Conservation (phyloP, 2,797 vertebrate species). For the Garrulus glandarius region DNA sequence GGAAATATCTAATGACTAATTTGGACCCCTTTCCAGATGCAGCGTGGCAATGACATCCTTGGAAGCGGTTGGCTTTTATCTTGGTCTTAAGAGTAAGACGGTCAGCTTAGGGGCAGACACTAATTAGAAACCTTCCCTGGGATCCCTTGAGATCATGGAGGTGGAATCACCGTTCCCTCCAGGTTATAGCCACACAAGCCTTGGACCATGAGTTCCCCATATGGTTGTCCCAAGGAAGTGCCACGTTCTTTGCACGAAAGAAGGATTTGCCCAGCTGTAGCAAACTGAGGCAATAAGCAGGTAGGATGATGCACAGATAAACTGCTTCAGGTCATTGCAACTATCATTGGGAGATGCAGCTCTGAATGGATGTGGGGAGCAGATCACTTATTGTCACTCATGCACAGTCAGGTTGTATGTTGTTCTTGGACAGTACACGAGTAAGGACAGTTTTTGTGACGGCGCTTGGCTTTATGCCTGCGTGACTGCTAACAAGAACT, state of each 20-base stretch:
- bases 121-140: neutral
- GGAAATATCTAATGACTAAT: neutral
- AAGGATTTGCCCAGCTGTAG: neutral
- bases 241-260: neutral
- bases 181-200: neutral
- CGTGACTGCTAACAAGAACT: neutral
- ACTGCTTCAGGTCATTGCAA: neutral
- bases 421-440: neutral
- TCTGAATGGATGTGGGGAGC: neutral
- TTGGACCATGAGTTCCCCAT: fast-evolving
- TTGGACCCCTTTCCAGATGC: neutral
- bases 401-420: neutral
- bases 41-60: neutral
- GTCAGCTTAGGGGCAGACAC: neutral
- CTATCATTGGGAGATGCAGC: neutral
- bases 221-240: neutral
- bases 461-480: neutral
- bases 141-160: neutral
- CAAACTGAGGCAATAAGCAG: neutral
- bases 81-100: neutral
- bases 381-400: neutral
- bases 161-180: neutral
- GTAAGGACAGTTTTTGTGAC: neutral
- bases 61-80: neutral
- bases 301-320: neutral